These are phyloP conservation scores for Ectobius pallidus DNA, from an alignment of 2,888 invertebrate species.

Conservation along the genomic window DNA sequence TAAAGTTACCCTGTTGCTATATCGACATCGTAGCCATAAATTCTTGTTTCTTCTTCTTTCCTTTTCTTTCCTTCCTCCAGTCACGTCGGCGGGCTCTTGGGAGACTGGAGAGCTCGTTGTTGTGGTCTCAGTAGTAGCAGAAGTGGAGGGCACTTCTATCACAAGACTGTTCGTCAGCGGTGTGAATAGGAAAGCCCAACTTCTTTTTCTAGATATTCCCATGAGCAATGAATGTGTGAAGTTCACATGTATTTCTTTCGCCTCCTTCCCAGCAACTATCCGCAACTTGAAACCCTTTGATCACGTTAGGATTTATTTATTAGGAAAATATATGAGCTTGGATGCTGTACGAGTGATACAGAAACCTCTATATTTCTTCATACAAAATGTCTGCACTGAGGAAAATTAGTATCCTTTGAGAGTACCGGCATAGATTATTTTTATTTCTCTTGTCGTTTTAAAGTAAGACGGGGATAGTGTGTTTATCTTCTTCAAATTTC, in stretches of 20 bases:
- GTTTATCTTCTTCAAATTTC: no score
- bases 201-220: not conserved
- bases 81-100: slow-evolving; percentile 15
- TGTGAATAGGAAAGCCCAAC: not conserved
- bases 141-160: not conserved
- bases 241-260: not conserved
- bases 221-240: not conserved
- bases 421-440: no score
- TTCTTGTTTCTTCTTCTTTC: slow-evolving; percentile 4
- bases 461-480: no score
- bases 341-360: no score
- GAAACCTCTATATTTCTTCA: no score
- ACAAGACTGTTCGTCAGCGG: not conserved
- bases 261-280: no score
- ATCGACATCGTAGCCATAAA: not conserved
- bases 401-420: no score
- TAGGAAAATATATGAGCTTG: no score
- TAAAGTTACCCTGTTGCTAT: not conserved
- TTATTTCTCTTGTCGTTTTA: no score
- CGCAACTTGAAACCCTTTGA: no score
- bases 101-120: not conserved
- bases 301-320: no score
- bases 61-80: not conserved
- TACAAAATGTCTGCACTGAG: no score
- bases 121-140: not conserved